Evolutionary conservation across 2,888 invertebrate genomes (phyloP).

Genomic region (Julus scanicus): DNA sequence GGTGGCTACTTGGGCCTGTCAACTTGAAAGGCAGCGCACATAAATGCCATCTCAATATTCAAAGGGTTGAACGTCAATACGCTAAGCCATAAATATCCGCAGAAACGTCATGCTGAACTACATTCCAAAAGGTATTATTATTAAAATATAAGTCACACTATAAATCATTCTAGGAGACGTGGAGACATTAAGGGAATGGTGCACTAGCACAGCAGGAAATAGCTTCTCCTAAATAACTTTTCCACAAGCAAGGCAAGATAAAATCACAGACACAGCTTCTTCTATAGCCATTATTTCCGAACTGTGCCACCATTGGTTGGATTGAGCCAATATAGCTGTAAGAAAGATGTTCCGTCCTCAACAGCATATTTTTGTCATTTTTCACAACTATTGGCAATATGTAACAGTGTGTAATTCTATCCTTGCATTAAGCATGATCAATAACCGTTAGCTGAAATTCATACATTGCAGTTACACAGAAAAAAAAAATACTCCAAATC

Average conservation of each 20-base stretch:
- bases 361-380: constrained; percentile 3
- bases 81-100: not conserved
- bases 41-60: not conserved
- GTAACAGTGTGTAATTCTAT: no score
- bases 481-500: no score
- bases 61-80: not conserved
- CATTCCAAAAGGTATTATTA: constrained; percentile 31
- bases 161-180: constrained; percentile 23
- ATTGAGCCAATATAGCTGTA: not conserved
- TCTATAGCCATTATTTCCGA: not conserved
- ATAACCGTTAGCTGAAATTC: no score
- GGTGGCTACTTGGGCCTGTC: not conserved
- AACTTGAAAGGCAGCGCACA: not conserved
- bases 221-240: not conserved
- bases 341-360: not conserved
- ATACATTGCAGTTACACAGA: no score
- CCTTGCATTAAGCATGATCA: no score
- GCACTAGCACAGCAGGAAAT: constrained; percentile 3
- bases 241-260: not conserved
- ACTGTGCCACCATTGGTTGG: constrained; percentile 4
- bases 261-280: not conserved
- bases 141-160: constrained; percentile 29
- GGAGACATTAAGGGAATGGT: constrained; percentile 13
- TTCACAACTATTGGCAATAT: not conserved
- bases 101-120: constrained; percentile 41